Conservation (phyloP, 1,140 invertebrate genomes). For the Popillia japonica region DNA sequence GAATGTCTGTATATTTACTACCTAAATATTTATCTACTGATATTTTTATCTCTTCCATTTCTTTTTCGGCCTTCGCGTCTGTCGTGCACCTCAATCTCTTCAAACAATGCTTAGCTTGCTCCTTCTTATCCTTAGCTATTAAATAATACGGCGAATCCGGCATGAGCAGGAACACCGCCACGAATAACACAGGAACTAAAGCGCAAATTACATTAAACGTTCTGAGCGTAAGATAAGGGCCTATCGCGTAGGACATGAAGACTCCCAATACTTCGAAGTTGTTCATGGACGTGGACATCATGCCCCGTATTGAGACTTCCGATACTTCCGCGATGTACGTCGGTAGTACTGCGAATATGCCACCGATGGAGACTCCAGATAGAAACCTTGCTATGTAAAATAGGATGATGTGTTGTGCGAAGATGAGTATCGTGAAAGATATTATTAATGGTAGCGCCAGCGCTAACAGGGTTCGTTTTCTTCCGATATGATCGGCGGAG, state of each 20-base stretch:
- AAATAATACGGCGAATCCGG: constrained; percentile 83
- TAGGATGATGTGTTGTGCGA: constrained; percentile 56
- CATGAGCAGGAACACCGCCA: constrained; percentile 61
- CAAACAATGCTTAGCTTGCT: constrained; percentile 70
- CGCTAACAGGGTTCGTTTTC: constrained; percentile 60
- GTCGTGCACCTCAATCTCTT: constrained; percentile 67
- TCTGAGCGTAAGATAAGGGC: constrained; percentile 66
- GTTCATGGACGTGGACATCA: constrained; percentile 45
- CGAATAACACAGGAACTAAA: constrained; percentile 62
- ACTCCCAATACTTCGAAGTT: constrained; percentile 48
- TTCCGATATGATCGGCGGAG: constrained; percentile 75
- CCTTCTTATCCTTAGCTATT: constrained; percentile 66
- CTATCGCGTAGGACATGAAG: constrained; percentile 64
- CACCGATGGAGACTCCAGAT: constrained; percentile 60
- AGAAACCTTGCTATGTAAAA: constrained; percentile 59
- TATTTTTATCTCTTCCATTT: constrained; percentile 64
- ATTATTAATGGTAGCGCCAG: constrained; percentile 58
- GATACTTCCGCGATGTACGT: constrained; percentile 64
- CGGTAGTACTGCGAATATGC: constrained; percentile 62
- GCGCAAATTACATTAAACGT: constrained; percentile 63
- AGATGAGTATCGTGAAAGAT: constrained; percentile 58
- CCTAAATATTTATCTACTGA: constrained; percentile 51
- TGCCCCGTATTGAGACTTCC: constrained; percentile 52
- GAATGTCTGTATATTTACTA: constrained; percentile 64
- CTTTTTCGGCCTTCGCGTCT: constrained; percentile 65